Evolutionary conservation across 1,140 invertebrate species (phyloP), one percentile per base, ranked within the genome.

Genomic region (Saccostrea cuccullata): DNA sequence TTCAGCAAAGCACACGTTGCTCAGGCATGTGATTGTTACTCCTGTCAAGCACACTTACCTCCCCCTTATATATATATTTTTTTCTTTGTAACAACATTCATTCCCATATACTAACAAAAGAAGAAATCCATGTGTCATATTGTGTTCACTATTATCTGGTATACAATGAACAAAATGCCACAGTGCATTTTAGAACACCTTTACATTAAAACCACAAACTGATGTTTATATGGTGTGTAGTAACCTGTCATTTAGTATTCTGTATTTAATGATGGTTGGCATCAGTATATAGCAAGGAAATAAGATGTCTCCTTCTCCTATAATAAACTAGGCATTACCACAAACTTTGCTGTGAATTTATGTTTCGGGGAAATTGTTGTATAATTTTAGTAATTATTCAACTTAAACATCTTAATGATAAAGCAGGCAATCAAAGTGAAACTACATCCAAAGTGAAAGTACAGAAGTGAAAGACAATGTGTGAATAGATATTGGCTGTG

Each of bases 101-200:
- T 77, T 77, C 70, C 70, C 70, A 77, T 77, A 15, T 77, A 77
- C 70, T 77, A 77, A 77, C 70, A 77, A 77, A 77, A 77, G 70
- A 77, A 77, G 67, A 73, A 73, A 73, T 73, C 67, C 67, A 73
- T 73, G 26, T 30, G 26, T 36, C 70, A 30, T 77, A 47, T 47
- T 47, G 70, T 77, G 70, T 77, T 77, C 70, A 77, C 26, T 36
- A 77, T 77, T 77, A 20, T 77, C 70, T 77, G 30, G 11, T 77
- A 30, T 77, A 36, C 23, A 30, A 20, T n/a, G 70, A 20, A 77
- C 30, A 77, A 77, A 77, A 77, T 77, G 70, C 26, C 23, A 30
- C 11, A 6, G 67, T 77, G 70, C 9, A 77, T 77, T 77, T 77
- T 77, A n/a, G 8, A 77, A 77, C 70, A 77, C 26, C 23, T 77